Evolutionary conservation across 2,888 invertebrate genomes (phyloP), one percentile per base, ranked within the genome.

Genomic region (Seira ritae): DNA sequence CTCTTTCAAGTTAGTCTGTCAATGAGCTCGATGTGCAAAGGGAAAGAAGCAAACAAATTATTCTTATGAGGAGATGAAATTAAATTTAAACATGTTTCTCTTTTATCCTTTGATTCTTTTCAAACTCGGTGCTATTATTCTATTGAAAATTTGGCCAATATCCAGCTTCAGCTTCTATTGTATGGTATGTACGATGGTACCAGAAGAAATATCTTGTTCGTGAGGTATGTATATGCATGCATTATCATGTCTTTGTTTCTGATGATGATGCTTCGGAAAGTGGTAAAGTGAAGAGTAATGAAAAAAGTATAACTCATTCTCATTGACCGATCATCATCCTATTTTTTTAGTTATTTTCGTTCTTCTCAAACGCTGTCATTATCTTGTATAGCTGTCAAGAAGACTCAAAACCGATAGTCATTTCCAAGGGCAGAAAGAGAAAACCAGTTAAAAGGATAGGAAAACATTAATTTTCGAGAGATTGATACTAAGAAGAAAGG

Each of bases 361-460:
- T n/a, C n/a, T n/a, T 42, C 12, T 2, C 55, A 17, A 76, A 68
- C 74, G 24, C 46, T 24, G 68, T 76, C 75, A 76, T 68, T 68
- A 76, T 68, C 68, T 68, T 76, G 68, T 76, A 68, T 68, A 50
- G 50, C 75, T 76, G 75, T 76, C 75, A 76, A 31, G 55, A 65
- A 37, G 67, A 22, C 46, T 55, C 55, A 55, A 50, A 68, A 68
- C 67, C 68, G 66, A 76, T 20, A 50, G 75, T 24, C 46, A 55
- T 50, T 67, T 76, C 68, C 75, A 76, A 76, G 74, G 75, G 75
- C 60, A 68, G 23, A 22, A 68, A 46, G 70, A 42, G 50, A 70
- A 70, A 31, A 42, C 55, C 17, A 8, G 55, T 55, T 17, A 42
- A 70, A 68, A 37, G 31, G 68, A 24, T 68, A 31, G 37, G 31